Conservation (phyloP, 2,797 vertebrate genomes). For the Typhlichthys subterraneus region DNA sequence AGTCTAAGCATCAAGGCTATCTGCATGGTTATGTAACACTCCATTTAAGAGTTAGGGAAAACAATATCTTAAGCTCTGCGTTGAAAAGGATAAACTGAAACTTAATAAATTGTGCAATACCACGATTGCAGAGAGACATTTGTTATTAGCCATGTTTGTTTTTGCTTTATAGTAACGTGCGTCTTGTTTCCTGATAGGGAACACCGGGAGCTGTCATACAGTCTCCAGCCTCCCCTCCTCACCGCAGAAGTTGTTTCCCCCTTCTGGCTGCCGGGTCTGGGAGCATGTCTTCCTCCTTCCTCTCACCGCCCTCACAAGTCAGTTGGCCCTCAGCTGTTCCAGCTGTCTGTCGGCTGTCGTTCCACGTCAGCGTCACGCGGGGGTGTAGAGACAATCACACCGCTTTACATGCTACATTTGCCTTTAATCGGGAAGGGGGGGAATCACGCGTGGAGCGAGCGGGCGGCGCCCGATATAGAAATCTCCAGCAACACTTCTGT, state of each 20-base stretch:
- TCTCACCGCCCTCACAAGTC: constrained; percentile 61
- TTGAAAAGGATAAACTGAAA: no score
- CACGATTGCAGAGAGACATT: no score
- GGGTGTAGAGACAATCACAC: constrained; percentile 62
- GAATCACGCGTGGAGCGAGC: constrained; percentile 48
- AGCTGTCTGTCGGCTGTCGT: constrained; percentile 78
- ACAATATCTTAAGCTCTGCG: no score
- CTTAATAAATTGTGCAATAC: no score
- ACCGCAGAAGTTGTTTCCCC: constrained; percentile 45
- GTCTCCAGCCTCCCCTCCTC: constrained; percentile 49
- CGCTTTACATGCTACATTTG: constrained; percentile 76
- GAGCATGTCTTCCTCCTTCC: constrained; percentile 53
- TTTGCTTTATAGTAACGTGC: constrained; percentile 2
- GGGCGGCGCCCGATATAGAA: constrained; percentile 51
- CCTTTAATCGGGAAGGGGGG: constrained; percentile 64
- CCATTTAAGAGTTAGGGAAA: no score
- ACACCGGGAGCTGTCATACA: constrained; percentile 60
- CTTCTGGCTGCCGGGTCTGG: constrained; percentile 45
- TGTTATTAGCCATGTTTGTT: no score
- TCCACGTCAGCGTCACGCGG: constrained; percentile 62
- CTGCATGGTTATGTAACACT: no score
- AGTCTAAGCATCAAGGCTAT: no score
- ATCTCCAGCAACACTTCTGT: constrained; percentile 55
- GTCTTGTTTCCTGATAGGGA: constrained; percentile 54
- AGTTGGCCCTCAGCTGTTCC: constrained; percentile 73